Evolutionary conservation across 2,113 vertebrate genomes (phyloP).

Genomic region (Anthoscopus minutus): DNA sequence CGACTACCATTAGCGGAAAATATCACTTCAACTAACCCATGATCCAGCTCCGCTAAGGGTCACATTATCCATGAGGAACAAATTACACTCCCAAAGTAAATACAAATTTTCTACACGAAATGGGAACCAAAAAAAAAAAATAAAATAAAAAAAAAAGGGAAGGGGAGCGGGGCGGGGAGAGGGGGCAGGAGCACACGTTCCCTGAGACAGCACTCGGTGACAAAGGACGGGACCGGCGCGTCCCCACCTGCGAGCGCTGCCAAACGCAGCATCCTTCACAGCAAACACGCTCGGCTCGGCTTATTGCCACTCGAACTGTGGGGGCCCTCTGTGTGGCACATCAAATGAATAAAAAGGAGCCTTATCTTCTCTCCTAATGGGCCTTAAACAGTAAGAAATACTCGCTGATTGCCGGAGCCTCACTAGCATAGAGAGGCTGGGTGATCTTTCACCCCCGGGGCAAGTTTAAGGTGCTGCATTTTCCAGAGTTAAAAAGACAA

Average conservation of each 20-base stretch:
- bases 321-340: slow-evolving; percentile 58
- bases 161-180: background rate
- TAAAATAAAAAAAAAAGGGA: background rate
- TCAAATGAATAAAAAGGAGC: slow-evolving; percentile 56
- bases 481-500: slow-evolving; percentile 24
- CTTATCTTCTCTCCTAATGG: slow-evolving; percentile 44
- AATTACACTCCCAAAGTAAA: slow-evolving; percentile 99
- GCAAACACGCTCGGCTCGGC: slow-evolving; percentile 66
- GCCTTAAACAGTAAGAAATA: slow-evolving; percentile 55
- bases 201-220: slow-evolving; percentile 84
- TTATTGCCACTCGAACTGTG: slow-evolving; percentile 69
- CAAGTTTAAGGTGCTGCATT: background rate
- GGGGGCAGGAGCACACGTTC: slow-evolving; percentile 67
- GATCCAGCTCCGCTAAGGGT: slow-evolving; percentile 99
- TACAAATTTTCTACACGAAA: slow-evolving; percentile 97
- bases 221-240: slow-evolving; percentile 83
- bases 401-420: slow-evolving; percentile 43
- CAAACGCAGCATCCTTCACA: slow-evolving; percentile 76
- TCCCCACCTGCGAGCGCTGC: slow-evolving; percentile 45
- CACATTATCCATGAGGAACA: slow-evolving; percentile 99
- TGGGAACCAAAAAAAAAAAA: slow-evolving; percentile 71
- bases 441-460: slow-evolving; percentile 25
- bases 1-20: slow-evolving; percentile 99
- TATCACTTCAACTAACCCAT: slow-evolving; percentile 99
- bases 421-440: background rate